Evolutionary conservation across 1,140 invertebrate species (phyloP), one percentile per base, ranked within the genome.

Genomic region (Meloidogyne floridensis): DNA sequence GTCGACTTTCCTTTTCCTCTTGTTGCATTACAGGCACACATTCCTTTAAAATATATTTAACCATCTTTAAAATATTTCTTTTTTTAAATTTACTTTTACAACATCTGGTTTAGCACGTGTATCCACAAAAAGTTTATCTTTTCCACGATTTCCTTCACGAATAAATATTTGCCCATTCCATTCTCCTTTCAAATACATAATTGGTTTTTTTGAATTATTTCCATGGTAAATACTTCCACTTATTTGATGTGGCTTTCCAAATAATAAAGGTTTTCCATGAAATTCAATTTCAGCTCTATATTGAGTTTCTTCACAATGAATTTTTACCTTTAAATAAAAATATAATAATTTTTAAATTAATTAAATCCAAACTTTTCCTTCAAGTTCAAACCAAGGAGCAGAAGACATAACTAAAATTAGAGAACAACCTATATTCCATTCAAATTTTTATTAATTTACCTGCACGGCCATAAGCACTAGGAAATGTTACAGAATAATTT

Each of bases 151-250:
- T 43, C 13, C 43, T 3, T 75, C 73, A 73, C 95, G 94, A 2
- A 94, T 94, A 88, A 94, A 94, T 94, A 98, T 96, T 20, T 93
- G 90, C 15, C 95, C 94, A 91, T 96, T 98, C 96, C 96, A 98
- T 92, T 97, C 96, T 59, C 96, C 96, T 81, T 93, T 93, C 72
- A 97, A 93, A 32, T 92, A 93, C 47, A 96, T 91, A 86, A 96
- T 94, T 0, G 95, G 93, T 89, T 96, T 96, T 91, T 95, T 96
- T 59, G 95, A 94, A 65, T 92, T 93, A 0, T 92, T 94, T 91
- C 47, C 47, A 47, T 93, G 91, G 86, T 86, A 90, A 42, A 92
- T 69, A 10, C 88, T 86, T n/a, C 88, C 91, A 18, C 86, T 84
- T 13, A 92, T 87, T 79, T 89, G 87, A 83, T 92, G 90, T 78